A percentile compares a stretch with the other conserved stretches of the same genome.
These are phyloP conservation scores for Megalonaias nervosa DNA, from an alignment of 1,140 invertebrate species.

Conservation along the genomic window DNA sequence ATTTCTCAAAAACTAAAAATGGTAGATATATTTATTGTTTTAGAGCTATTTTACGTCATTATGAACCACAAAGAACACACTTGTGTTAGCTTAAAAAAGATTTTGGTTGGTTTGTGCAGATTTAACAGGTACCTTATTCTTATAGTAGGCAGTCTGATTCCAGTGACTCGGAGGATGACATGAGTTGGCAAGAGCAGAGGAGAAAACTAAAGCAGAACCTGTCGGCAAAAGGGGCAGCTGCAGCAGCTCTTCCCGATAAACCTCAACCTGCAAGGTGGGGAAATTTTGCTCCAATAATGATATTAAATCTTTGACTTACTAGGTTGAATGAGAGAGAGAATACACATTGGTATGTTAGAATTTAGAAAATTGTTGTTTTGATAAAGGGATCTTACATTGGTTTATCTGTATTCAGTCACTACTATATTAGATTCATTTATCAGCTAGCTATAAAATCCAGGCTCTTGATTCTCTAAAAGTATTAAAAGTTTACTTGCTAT, in stretches of 20 bases:
- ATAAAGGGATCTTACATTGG: background rate
- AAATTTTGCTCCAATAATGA: background rate
- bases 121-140: no score
- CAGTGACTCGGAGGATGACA: constrained; percentile 52
- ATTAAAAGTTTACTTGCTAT: no score
- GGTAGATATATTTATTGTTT: no score
- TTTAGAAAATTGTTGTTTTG: background rate
- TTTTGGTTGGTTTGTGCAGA: no score
- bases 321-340: background rate
- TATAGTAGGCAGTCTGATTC: constrained; percentile 15
- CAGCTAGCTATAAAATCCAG: background rate
- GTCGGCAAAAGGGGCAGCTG: constrained; percentile 30
- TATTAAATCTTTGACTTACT: background rate
- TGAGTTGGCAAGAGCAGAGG: constrained; percentile 56
- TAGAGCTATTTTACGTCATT: no score
- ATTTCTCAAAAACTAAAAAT: no score
- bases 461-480: no score
- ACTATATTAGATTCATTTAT: background rate
- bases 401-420: background rate
- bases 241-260: constrained; percentile 38
- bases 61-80: no score
- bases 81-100: no score
- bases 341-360: background rate
- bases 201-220: constrained; percentile 51
- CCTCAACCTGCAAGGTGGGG: constrained; percentile 24